Conservation (phyloP, 1,140 invertebrate species). For the Drosophila micromelanica region DNA sequence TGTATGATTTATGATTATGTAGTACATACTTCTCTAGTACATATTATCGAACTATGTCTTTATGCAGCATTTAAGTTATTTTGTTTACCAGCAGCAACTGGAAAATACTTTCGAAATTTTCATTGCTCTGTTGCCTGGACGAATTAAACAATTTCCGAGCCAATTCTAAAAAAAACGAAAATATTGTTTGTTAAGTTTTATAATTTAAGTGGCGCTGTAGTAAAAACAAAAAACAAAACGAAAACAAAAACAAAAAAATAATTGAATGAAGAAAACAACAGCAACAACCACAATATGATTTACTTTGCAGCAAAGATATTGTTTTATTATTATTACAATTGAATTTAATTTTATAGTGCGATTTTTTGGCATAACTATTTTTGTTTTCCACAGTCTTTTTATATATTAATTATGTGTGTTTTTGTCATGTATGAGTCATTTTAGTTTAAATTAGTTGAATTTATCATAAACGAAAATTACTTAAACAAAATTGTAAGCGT, state of each 20-base stretch:
- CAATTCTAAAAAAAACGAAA: slow-evolving; percentile 62
- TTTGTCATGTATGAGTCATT: slow-evolving; percentile 60
- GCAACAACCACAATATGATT: slow-evolving; percentile 37
- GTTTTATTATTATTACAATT: slow-evolving; percentile 58
- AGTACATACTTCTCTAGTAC: slow-evolving; percentile 1
- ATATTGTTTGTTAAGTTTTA: slow-evolving; percentile 80
- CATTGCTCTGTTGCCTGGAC: slow-evolving; percentile 46
- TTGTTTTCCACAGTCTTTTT: slow-evolving; percentile 44
- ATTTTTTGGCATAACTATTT: slow-evolving; percentile 64
- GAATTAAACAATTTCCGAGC: slow-evolving; percentile 72
- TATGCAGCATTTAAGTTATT: slow-evolving; percentile 73
- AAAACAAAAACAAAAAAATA: too few species aligned
- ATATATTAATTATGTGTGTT: slow-evolving; percentile 17
- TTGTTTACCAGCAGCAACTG: slow-evolving; percentile 49
- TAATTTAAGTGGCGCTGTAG: slow-evolving; percentile 59
- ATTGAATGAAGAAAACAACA: slow-evolving; percentile 14
- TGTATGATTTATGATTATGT: slow-evolving; percentile 30
- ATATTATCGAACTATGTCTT: slow-evolving; percentile 50
- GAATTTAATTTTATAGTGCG: slow-evolving; percentile 65
- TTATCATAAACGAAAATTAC: slow-evolving; percentile 57
- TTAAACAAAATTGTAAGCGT: slow-evolving; percentile 52
- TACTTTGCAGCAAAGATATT: slow-evolving; percentile 63
- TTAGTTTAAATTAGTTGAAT: slow-evolving; percentile 78
- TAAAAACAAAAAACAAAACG: slow-evolving; percentile 3
- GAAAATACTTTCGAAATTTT: slow-evolving; percentile 5